These are phyloP conservation scores for Halcyon senegalensis DNA, from an alignment of 2,113 vertebrate species.

Conservation along the genomic window DNA sequence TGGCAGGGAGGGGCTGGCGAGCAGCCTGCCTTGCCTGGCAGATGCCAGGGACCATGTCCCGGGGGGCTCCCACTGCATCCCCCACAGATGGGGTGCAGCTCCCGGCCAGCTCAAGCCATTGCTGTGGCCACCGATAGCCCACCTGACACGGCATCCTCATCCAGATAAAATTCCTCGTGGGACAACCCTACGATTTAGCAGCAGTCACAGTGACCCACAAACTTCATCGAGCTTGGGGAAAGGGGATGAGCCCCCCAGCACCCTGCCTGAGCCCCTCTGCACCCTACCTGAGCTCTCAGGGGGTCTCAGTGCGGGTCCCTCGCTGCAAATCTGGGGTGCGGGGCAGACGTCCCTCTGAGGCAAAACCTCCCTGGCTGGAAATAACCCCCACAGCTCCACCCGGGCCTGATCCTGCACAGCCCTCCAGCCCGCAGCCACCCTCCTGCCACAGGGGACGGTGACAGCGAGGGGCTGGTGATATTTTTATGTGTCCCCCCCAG, in stretches of 20 bases:
- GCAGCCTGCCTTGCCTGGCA: accelerated
- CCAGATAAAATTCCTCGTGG: neutral
- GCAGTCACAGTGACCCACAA: accelerated
- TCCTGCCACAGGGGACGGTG: neutral
- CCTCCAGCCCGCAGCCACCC: accelerated
- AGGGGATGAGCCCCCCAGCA: neutral
- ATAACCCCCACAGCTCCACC: accelerated
- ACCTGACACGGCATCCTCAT: accelerated
- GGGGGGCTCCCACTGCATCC: accelerated
- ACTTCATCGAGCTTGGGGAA: neutral
- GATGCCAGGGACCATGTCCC: neutral
- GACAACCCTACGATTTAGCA: neutral
- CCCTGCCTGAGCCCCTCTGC: neutral
- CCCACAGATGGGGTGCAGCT: neutral
- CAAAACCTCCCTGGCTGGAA: neutral
- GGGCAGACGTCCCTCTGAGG: too few relatives aligned
- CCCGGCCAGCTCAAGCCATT: neutral
- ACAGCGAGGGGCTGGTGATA: neutral
- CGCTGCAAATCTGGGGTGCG: accelerated
- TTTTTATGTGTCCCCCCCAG: neutral
- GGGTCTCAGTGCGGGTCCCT: neutral
- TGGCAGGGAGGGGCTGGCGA: accelerated
- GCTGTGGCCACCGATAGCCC: neutral
- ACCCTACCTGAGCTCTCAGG: neutral
- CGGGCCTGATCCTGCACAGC: accelerated